A percentile compares a stretch with the other conserved stretches of the same genome.
Evolutionary conservation across 2,113 vertebrate species (phyloP).

Genomic region (Corvus hawaiiensis): DNA sequence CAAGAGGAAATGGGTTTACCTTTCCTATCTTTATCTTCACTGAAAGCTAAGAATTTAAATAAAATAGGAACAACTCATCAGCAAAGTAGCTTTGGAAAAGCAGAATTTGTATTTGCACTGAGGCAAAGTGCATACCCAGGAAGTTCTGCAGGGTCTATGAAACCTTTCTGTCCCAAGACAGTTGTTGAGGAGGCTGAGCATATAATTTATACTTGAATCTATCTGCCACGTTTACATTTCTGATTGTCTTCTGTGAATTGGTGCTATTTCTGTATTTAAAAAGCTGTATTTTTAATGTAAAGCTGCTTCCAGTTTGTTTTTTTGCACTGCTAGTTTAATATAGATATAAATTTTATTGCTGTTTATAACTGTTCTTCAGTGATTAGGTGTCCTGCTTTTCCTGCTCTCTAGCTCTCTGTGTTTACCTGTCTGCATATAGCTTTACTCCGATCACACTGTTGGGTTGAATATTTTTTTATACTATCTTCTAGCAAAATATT

Average conservation of each 20-base stretch:
- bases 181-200: slow-evolving; percentile 44
- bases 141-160: slow-evolving; percentile 59
- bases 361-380: slow-evolving; percentile 47
- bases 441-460: slow-evolving; percentile 54
- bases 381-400: slow-evolving; percentile 33
- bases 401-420: slow-evolving; percentile 17
- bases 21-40: neutral
- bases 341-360: slow-evolving; percentile 70
- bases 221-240: slow-evolving; percentile 78
- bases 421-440: slow-evolving; percentile 35
- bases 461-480: slow-evolving; percentile 29
- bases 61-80: neutral
- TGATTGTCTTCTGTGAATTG: slow-evolving; percentile 74
- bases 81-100: slow-evolving; percentile 11
- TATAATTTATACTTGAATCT: slow-evolving; percentile 82
- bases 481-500: slow-evolving; percentile 61
- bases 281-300: slow-evolving; percentile 72
- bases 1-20: neutral
- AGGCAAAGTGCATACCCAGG: neutral
- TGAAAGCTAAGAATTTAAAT: neutral
- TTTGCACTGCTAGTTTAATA: slow-evolving; percentile 80
- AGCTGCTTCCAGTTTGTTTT: slow-evolving; percentile 75
- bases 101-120: slow-evolving; percentile 52
- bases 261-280: slow-evolving; percentile 78
- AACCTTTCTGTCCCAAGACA: slow-evolving; percentile 62